Evolutionary conservation across 1,140 invertebrate genomes (phyloP).

Genomic region (Trachymyrmex cornetzi): DNA sequence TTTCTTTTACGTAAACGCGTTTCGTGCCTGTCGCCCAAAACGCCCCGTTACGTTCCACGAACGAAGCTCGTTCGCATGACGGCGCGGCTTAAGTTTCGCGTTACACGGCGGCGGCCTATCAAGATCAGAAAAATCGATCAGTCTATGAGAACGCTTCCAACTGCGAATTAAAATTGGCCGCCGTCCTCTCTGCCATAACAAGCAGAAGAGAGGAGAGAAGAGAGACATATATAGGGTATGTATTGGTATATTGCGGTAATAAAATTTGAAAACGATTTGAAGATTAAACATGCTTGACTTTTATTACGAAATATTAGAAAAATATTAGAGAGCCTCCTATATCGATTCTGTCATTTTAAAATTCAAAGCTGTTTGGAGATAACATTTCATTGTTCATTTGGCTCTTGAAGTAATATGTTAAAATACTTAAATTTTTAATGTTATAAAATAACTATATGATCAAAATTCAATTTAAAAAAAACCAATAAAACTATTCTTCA

Average conservation of each 20-base stretch:
- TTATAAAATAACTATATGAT: background rate
- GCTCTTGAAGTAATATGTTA: background rate
- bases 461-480: background rate
- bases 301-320: background rate
- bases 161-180: constrained; percentile 53
- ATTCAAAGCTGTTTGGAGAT: background rate
- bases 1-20: constrained; percentile 50
- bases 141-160: constrained; percentile 51
- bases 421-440: background rate
- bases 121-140: constrained; percentile 66
- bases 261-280: background rate
- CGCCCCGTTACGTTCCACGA: constrained; percentile 57
- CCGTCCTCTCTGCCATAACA: background rate
- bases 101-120: constrained; percentile 66
- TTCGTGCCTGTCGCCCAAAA: constrained; percentile 64
- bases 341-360: background rate
- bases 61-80: constrained; percentile 63
- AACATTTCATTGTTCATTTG: background rate
- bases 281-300: background rate
- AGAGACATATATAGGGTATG: constrained; percentile 14
- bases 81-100: constrained; percentile 73
- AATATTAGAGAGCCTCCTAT: background rate
- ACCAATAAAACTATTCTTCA: constrained; percentile 9
- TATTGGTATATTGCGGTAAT: background rate
- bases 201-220: background rate